phyloP scores from a whole-genome alignment of 2,797 vertebrate genomes.

The Tinamus major region DNA sequence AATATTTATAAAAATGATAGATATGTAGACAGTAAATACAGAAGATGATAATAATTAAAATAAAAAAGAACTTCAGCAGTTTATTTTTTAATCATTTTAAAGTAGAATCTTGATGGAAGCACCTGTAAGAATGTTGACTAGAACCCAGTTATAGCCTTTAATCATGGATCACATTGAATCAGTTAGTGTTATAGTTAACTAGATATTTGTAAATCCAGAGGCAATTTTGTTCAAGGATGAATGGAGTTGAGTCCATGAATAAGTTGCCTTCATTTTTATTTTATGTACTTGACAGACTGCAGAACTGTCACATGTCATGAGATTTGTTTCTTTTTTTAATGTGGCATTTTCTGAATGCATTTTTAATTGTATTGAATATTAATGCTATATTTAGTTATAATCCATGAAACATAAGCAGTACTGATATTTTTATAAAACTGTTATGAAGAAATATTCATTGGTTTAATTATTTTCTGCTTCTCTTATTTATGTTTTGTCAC shows the following conservation, averaged over 20 bases:
- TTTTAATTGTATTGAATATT: background rate
- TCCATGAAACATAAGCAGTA: background rate
- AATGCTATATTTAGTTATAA: background rate
- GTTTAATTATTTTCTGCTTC: constrained; percentile 9
- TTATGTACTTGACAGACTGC: background rate
- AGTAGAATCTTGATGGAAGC: background rate
- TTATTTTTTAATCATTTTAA: background rate
- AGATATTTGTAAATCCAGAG: constrained; percentile 37
- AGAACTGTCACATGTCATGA: background rate
- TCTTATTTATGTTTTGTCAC: constrained; percentile 18
- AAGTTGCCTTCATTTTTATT: background rate
- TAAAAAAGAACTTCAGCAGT: constrained; percentile 3
- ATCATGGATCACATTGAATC: background rate
- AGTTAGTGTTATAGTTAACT: constrained; percentile 6
- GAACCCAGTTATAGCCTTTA: background rate
- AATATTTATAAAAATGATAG: background rate
- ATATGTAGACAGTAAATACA: background rate
- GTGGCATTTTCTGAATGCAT: background rate
- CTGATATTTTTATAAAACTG: background rate
- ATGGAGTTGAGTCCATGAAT: background rate
- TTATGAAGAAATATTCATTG: background rate
- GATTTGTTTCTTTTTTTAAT: background rate
- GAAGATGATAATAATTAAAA: constrained; percentile 6
- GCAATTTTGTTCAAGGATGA: background rate
- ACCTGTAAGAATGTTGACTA: background rate